Conservation (phyloP, 2,113 vertebrate genomes). For the Glareola pratincola region DNA sequence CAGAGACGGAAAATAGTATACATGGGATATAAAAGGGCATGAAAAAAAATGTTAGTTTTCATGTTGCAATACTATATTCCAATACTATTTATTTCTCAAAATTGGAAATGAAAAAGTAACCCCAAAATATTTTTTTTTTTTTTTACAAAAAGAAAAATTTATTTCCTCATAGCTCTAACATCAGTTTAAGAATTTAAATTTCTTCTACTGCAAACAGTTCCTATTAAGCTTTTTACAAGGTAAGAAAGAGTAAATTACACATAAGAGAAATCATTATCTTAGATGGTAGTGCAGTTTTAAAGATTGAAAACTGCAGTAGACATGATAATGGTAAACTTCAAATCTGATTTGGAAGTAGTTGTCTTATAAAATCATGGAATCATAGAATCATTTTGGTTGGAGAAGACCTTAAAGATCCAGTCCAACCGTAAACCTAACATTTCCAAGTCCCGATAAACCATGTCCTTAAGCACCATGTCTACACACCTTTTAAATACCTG, state of each 20-base stretch:
- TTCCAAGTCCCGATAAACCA: no score
- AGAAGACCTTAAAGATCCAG: no score
- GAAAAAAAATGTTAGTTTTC: not conserved
- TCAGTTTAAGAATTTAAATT: not conserved
- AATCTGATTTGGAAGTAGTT: not conserved
- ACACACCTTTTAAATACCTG: no score
- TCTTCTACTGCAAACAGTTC: not conserved
- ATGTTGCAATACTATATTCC: not conserved
- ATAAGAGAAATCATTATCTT: not conserved
- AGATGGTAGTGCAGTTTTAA: not conserved
- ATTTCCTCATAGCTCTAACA: not conserved
- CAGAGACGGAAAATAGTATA: not conserved
- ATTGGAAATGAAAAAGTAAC: not conserved
- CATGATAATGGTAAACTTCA: fast-evolving
- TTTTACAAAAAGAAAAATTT: not conserved
- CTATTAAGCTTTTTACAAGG: not conserved
- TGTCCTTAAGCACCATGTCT: no score
- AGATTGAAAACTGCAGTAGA: not conserved
- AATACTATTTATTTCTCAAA: not conserved
- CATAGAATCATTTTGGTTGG: no score
- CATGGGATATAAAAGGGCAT: not conserved
- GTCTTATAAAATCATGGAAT: not conserved
- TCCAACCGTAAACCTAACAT: no score
- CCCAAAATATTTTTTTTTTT: not conserved
- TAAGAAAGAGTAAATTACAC: not conserved